Conservation (phyloP, 2,113 vertebrate genomes). For the Apodemus sylvaticus region DNA sequence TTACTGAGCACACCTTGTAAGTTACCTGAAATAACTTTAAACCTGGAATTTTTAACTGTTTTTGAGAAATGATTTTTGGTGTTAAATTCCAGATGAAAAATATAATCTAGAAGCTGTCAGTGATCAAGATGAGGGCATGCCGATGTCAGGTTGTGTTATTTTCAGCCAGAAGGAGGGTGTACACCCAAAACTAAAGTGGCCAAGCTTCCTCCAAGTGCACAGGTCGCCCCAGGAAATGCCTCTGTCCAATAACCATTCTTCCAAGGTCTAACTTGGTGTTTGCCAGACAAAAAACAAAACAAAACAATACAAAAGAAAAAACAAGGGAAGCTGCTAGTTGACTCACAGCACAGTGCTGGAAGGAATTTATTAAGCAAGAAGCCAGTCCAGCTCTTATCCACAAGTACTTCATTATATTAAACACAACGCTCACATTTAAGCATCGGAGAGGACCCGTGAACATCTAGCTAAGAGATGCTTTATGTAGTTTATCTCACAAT, state of each 20-base stretch:
- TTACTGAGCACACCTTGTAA: slow-evolving; percentile 12
- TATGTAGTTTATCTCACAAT: not conserved
- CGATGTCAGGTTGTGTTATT: not conserved
- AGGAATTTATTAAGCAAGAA: slow-evolving; percentile 67
- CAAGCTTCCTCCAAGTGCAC: slow-evolving; percentile 50
- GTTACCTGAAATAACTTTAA: slow-evolving; percentile 61
- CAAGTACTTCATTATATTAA: slow-evolving; percentile 42
- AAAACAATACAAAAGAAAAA: too few species aligned
- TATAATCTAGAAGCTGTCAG: too few species aligned
- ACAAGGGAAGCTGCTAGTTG: slow-evolving; percentile 60
- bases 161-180: slow-evolving; percentile 40
- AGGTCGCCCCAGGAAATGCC: slow-evolving; percentile 7
- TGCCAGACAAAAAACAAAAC: slow-evolving; percentile 54
- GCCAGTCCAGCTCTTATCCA: slow-evolving; percentile 41
- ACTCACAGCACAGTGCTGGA: slow-evolving; percentile 60
- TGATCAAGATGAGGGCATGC: not conserved
- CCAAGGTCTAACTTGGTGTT: slow-evolving; percentile 60
- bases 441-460: slow-evolving; percentile 22
- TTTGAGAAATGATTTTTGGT: not conserved
- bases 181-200: slow-evolving; percentile 36
- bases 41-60: not conserved
- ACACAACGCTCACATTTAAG: slow-evolving; percentile 58
- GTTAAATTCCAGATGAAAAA: too few species aligned
- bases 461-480: not conserved
- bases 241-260: slow-evolving; percentile 63